Conservation (phyloP, 2,888 invertebrate species). For the Ceratothoa steindachneri region DNA sequence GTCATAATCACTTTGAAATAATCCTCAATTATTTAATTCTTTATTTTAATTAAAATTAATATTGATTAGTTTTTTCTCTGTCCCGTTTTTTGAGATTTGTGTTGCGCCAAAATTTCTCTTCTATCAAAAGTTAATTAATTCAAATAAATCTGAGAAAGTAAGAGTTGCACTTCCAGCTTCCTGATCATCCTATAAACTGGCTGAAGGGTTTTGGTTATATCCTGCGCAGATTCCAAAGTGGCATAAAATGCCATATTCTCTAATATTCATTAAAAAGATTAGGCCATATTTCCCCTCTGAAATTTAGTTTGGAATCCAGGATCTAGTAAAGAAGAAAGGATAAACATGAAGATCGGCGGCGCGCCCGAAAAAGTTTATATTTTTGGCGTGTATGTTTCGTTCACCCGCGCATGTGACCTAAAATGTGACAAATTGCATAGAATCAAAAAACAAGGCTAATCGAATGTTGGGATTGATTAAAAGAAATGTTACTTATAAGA, state of each 20-base stretch:
- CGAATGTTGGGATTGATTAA: too few species aligned
- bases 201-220: background rate
- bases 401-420: too few species aligned
- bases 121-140: background rate
- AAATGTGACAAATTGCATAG: too few species aligned
- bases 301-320: background rate
- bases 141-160: background rate
- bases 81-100: background rate
- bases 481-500: too few species aligned
- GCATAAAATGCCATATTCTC: background rate
- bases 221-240: background rate
- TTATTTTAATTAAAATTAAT: background rate
- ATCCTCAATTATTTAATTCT: background rate
- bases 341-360: too few species aligned
- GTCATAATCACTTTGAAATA: too few species aligned
- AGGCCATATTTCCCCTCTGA: background rate
- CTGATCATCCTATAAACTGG: background rate
- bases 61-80: background rate
- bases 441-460: too few species aligned
- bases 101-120: background rate
- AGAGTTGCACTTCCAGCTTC: background rate
- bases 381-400: too few species aligned
- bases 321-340: background rate
- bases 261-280: background rate
- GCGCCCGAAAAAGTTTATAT: too few species aligned